These are phyloP conservation scores for Hirundo rustica DNA, from an alignment of 2,797 vertebrate genomes.

Conservation along the genomic window DNA sequence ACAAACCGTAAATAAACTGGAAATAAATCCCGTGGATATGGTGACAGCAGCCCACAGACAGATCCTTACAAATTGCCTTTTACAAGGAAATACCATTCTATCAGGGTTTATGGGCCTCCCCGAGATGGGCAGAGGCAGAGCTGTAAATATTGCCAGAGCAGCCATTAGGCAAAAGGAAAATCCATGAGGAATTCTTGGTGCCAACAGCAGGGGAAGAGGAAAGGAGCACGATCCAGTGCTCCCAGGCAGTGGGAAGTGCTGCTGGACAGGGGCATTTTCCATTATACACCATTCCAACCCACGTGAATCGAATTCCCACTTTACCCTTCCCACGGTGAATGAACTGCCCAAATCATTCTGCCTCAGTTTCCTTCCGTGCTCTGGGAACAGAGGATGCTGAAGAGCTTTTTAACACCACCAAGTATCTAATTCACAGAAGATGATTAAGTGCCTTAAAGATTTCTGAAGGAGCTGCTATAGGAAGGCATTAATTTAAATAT, in stretches of 20 bases:
- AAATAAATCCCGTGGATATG: conserved; percentile 33
- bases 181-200: not conserved
- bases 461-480: conserved; percentile 35
- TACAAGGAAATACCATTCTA: conserved; percentile 32
- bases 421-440: not conserved
- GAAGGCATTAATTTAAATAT: conserved; percentile 54
- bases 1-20: not conserved
- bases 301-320: fast-evolving
- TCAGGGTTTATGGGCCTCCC: conserved; percentile 20
- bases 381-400: not conserved
- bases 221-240: fast-evolving
- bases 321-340: fast-evolving
- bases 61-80: conserved; percentile 50
- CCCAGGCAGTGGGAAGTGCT: not conserved
- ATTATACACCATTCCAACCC: fast-evolving
- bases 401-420: not conserved
- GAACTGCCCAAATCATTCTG: not conserved
- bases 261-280: not conserved
- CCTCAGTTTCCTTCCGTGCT: not conserved
- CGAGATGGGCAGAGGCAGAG: not conserved
- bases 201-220: not conserved
- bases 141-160: not conserved
- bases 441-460: conserved; percentile 27
- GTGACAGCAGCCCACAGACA: conserved; percentile 36
- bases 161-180: not conserved